A percentile compares a stretch with the other conserved stretches of the same genome.
Conservation (phyloP, 2,113 vertebrate genomes). For the Leptobrachium ailaonicum region DNA sequence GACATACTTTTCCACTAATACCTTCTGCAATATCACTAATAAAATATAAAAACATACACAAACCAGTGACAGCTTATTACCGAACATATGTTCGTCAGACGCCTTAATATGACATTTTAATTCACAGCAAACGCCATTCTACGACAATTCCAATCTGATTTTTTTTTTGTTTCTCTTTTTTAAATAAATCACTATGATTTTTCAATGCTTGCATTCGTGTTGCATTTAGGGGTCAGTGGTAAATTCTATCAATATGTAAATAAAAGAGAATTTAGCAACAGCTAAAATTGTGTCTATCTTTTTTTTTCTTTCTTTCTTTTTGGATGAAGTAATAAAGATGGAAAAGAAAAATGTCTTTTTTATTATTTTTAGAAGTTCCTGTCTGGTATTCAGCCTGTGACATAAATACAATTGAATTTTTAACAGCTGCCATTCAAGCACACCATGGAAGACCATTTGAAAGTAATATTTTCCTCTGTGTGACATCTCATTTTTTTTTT, state of each 20-base stretch:
- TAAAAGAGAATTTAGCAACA: slow-evolving; percentile 22
- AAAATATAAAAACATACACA: too few relatives aligned
- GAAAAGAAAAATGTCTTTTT: slow-evolving; percentile 63
- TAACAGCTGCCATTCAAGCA: slow-evolving; percentile 76
- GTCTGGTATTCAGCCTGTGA: slow-evolving; percentile 60
- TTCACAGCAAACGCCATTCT: not conserved
- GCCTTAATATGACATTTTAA: fast-evolving
- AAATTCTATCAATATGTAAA: slow-evolving; percentile 49
- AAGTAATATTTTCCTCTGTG: slow-evolving; percentile 86
- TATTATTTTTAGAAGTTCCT: slow-evolving; percentile 65
- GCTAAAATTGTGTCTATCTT: slow-evolving; percentile 27
- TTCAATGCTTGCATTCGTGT: slow-evolving; percentile 3
- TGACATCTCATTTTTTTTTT: slow-evolving; percentile 79
- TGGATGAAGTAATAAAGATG: slow-evolving; percentile 49
- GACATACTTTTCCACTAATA: too few relatives aligned
- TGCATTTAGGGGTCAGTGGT: slow-evolving; percentile 27
- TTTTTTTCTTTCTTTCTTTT: slow-evolving; percentile 30
- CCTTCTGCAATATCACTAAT: too few relatives aligned
- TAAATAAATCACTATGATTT: slow-evolving; percentile 45
- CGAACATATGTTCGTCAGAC: too few relatives aligned
- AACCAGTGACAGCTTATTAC: not conserved
- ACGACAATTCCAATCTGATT: slow-evolving; percentile 26
- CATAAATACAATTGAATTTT: slow-evolving; percentile 71
- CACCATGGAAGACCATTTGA: slow-evolving; percentile 75
- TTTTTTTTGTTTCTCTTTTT: slow-evolving; percentile 31